phyloP scores from a whole-genome alignment of 2,888 invertebrate genomes.

The Luperina nickerlii region DNA sequence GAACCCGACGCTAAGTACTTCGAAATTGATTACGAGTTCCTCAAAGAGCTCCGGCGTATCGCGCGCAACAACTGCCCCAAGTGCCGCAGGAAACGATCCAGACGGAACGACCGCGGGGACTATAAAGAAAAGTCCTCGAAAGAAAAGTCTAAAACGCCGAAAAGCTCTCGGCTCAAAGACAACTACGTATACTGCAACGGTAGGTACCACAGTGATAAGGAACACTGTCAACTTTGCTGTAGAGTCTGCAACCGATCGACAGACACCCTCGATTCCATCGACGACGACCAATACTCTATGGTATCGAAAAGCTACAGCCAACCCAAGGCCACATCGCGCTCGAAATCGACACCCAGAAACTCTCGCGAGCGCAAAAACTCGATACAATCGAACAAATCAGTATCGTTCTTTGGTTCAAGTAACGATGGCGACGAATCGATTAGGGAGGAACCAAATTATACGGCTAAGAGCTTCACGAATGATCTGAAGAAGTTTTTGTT shows the following conservation, averaged over 20 bases:
- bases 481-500: slow-evolving; percentile 87
- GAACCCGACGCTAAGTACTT: slow-evolving; percentile 88
- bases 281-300: slow-evolving; percentile 83
- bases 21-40: slow-evolving; percentile 88
- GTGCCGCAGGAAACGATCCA: slow-evolving; percentile 77
- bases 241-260: slow-evolving; percentile 82
- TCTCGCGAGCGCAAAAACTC: slow-evolving; percentile 83
- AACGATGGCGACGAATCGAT: slow-evolving; percentile 82
- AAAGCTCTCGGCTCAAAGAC: slow-evolving; percentile 71
- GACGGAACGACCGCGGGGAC: slow-evolving; percentile 65
- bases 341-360: slow-evolving; percentile 71
- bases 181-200: slow-evolving; percentile 83
- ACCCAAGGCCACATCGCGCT: slow-evolving; percentile 72
- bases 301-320: slow-evolving; percentile 83
- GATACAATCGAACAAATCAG: slow-evolving; percentile 87
- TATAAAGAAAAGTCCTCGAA: slow-evolving; percentile 64
- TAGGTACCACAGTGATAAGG: slow-evolving; percentile 81
- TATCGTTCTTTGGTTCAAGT: slow-evolving; percentile 86
- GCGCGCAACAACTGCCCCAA: slow-evolving; percentile 86
- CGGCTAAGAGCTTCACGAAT: slow-evolving; percentile 89
- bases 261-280: slow-evolving; percentile 83
- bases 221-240: slow-evolving; percentile 86
- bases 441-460: slow-evolving; percentile 87
- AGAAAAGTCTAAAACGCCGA: slow-evolving; percentile 66
- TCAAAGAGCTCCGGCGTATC: slow-evolving; percentile 85